Base-by-base conservation (phyloP, 2,113 vertebrate species). In the Tympanuchus pallidicinctus region DNA sequence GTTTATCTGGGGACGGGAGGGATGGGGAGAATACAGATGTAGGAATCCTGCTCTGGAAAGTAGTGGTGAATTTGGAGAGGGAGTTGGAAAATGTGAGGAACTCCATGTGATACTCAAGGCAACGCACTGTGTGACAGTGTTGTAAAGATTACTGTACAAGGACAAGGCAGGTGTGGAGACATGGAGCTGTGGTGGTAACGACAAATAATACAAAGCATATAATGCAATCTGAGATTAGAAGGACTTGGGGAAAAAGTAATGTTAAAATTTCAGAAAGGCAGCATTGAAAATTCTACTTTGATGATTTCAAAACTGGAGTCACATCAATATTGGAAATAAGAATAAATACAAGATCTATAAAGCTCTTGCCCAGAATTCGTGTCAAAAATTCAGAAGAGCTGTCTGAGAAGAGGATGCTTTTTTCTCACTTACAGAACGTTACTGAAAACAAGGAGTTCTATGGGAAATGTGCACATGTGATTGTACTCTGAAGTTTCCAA, bases 61-160 rank as follows among this genome's bases (percentile, higher is more conserved):
- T 12, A 89, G n/a, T 27, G 43, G 13, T 48, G 81, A 54, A 36
- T 84, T 65, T 25, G 30, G n/a, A 72, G 40, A 76, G 24, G n/a
- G 16, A 80, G 63, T 4, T 70, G n/a, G 38, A 61, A 86, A 50
- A 15, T 21, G 11, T 74, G 24, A 38, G 30, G 54, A 8, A 3
- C 30, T 78, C n/a, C 21, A 24, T 0, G 0, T 30, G 16, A 45
- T 43, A 1, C 2, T 45, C 22, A 21, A 52, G 34, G 38, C 28
- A 63, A 30, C 1, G 3, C 0, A 13, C 69, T 38, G 27, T 48
- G 28, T 59, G 71, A 45, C 30, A 40, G 34, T 13, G 5, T 8
- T 52, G 47, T 36, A 45, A 40, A 81, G 67, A 36, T 59, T 1
- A 1, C 57, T 52, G 18, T 60, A 63, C 32, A 56, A 75, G 8